Evolutionary conservation across 1,140 invertebrate species (phyloP), one percentile per base, ranked within the genome.

Genomic region (Choristoneura fumiferana): DNA sequence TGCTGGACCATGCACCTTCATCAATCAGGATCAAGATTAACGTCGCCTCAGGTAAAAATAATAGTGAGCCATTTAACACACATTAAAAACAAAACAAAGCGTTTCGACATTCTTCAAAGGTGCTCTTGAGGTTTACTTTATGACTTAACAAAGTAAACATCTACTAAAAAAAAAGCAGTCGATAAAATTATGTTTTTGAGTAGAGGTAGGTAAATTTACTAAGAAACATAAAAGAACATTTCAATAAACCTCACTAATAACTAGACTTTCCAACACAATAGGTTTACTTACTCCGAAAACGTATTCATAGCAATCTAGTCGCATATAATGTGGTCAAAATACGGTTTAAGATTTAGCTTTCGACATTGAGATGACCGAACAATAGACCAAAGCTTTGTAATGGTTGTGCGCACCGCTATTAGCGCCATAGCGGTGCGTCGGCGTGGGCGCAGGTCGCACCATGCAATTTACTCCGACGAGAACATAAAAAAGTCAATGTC

Each of bases 381-480:
- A 49, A 49, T 49, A 49, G 43, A 17, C 8, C 10, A 12, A 29
- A 18, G 22, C 43, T n/a, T 13, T 8, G 43, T 49, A 49, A 49
- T 49, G 43, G 43, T 18, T 22, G 18, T 49, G 22, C 18, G 18
- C 18, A 33, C 9, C 17, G 22, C 18, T 49, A 49, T 49, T 49
- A 49, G 43, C 43, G 43, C 43, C 43, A 45, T 22, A 13, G 43
- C 22, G 6, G 43, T 29, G 43, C 17, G n/a, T n/a, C 3, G 17
- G 43, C 43, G 43, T 49, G 43, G 43, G 43, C 43, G 22, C 43
- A 17, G 29, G 6, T 18, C 43, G 43, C 18, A n/a, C 70, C 69
- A 69, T 77, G 68, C 74, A 79, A 79, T 79, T 79, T 79, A 73
- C 70, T 67, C 62, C 57, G 43, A 49, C 22, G 10, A 45, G 18